Base-by-base conservation (phyloP, 1,140 invertebrate species). In the Apis laboriosa region DNA sequence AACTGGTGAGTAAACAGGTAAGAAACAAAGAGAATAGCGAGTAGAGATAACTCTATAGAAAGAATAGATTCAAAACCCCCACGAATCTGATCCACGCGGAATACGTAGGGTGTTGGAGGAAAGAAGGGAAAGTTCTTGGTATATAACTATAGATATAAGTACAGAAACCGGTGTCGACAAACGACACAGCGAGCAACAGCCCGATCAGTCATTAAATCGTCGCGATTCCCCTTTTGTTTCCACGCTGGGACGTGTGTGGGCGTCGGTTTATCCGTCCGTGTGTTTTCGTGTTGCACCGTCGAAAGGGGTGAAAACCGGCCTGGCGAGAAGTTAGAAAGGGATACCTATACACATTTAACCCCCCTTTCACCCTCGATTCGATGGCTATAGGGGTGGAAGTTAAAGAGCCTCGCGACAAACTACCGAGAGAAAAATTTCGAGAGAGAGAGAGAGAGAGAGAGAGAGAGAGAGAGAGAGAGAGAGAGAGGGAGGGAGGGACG, bases 161-260 rank as follows among this genome's bases (percentile, higher is more conserved):
- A 34, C 34, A 34, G 2, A 28, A 24, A 28, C 13, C 53, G 60
- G 60, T 66, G 73, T 60, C 84, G 67, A 77, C 74, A 83, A 21
- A 77, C 87, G 82, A 89, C 88, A 85, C 87, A 86, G 89, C 89
- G 88, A 90, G 90, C 90, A 91, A 91, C 89, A 91, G 85, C 89
- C 83, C 91, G 90, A 92, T 92, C 91, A 92, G 90, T 92, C 91
- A 92, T 92, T 92, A 92, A 92, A 92, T 92, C 91, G 90, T 91
- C 90, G 90, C 90, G 90, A 92, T 92, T 91, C 89, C 84, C 88
- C 88, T 89, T 91, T 92, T 92, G 89, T 91, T 92, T 84, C 56
- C 78, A 55, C 56, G 64, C 60, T 66, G 55, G 21, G 19, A 72
- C 34, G 86, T 56, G 86, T 56, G 78, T 84, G 78, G 75, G 80